phyloP scores from a whole-genome alignment of 2,113 vertebrate species.

The Procavia capensis region DNA sequence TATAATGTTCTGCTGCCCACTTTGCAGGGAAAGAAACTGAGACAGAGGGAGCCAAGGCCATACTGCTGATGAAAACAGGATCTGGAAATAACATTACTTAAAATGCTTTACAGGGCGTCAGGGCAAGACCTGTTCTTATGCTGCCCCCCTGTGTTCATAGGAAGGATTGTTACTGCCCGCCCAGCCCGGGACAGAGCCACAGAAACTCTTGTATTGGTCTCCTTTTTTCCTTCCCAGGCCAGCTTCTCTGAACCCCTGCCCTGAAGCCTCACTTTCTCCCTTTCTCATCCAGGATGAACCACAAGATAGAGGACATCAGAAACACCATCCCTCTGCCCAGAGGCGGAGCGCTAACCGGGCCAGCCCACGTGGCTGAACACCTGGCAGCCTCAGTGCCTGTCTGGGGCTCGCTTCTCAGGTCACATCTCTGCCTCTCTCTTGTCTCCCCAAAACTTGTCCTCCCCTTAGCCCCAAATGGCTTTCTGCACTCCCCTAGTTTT shows the following conservation, averaged over 20 bases:
- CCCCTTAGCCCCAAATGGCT: background rate
- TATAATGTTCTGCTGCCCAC: background rate
- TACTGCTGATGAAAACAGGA: background rate
- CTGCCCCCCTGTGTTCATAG: conserved; percentile 46
- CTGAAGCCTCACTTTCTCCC: too few species aligned
- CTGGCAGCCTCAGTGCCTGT: background rate
- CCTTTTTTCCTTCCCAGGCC: background rate
- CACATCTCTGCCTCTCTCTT: background rate
- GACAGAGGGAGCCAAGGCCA: background rate
- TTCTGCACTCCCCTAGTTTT: background rate
- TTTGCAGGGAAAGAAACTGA: conserved; percentile 24
- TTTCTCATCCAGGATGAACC: background rate
- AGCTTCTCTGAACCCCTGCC: background rate
- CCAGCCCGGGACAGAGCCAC: accelerated
- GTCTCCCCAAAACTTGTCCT: background rate
- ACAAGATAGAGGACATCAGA: background rate
- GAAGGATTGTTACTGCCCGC: background rate
- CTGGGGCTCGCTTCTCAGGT: background rate
- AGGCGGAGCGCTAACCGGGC: background rate
- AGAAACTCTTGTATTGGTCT: background rate
- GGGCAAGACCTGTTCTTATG: background rate
- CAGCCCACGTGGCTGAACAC: background rate
- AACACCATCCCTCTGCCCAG: background rate
- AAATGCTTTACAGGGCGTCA: too few species aligned
- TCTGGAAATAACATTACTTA: background rate